Evolutionary conservation across 2,113 vertebrate genomes (phyloP), one percentile per base, ranked within the genome.

Genomic region (Chionomys nivalis): DNA sequence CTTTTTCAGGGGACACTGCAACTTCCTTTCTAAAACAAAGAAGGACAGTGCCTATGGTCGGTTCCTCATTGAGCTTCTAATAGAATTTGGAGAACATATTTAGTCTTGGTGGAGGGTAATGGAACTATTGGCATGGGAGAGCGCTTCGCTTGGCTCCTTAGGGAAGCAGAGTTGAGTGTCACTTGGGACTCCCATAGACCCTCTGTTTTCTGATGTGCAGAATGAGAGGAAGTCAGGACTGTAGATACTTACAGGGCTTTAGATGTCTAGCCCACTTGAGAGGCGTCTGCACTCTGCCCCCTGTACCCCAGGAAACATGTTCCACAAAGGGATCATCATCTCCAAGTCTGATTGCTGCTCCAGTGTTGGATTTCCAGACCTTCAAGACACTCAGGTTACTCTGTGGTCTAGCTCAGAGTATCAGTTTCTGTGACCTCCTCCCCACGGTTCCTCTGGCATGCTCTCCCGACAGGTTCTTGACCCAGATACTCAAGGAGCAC

Each of bases 381-480:
- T 94, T 94, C 66, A 23, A 0, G 33, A 33, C 24, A 49, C 97
- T 98, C 97, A 79, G 90, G 94, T 98, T 97, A 94, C 97, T 61
- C 17, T 87, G 39, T 9, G 9, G 90, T 96, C 88, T 95, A 89
- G 92, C 75, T 91, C 91, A 72, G 79, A 82, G 42, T 97, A 94
- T 97, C 95, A 9, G 42, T 96, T 96, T 97, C 97, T 94, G 90
- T 89, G 90, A 87, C 63, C 95, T 79, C 82, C 81, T 94, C 88
- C 96, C 70, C 7, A 1, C 7, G 75, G 83, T 91, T 70, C 96
- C 87, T 61, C 58, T 2, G 4, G 66, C 66, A 42, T 26, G 65
- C 77, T 85, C 16, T 91, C 88, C 70, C 55, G 21, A 63, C 68
- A 73, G 92, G 90, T 65, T 94, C 95, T 91, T 96, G 95, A 96